Conservation (phyloP, 2,797 vertebrate genomes). For the Gorsachius magnificus region DNA sequence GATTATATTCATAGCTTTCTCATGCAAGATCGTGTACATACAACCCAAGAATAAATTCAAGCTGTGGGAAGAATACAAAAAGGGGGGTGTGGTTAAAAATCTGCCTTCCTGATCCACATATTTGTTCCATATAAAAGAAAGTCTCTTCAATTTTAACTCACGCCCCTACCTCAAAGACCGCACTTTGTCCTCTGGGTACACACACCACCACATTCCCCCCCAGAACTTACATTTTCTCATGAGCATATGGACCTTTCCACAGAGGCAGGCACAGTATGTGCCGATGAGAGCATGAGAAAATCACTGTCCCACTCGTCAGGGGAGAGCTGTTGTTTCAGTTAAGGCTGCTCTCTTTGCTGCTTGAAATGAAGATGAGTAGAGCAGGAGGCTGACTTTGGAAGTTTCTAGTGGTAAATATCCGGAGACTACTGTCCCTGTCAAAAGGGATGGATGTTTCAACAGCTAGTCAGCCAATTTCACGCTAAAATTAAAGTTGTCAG, state of each 20-base stretch:
- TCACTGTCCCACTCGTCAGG: neutral
- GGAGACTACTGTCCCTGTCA: constrained; percentile 41
- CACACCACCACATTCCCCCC: neutral
- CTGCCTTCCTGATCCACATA: neutral
- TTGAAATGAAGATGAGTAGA: neutral
- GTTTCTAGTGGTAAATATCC: constrained; percentile 46
- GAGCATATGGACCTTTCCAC: neutral
- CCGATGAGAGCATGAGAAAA: accelerated
- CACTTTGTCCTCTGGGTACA: neutral
- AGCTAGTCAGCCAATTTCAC: constrained; percentile 72
- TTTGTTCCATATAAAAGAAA: neutral
- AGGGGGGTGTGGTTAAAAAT: neutral
- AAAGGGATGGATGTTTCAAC: constrained; percentile 57
- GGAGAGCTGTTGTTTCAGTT: neutral
- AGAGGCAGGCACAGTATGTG: neutral
- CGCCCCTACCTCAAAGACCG: neutral
- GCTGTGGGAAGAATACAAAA: neutral
- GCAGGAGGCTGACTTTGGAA: neutral
- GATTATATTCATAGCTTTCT: neutral
- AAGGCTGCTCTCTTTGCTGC: neutral
- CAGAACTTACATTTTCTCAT: neutral
- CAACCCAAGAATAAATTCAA: neutral
- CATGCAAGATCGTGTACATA: neutral
- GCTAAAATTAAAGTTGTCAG: constrained; percentile 75
- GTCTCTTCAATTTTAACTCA: neutral